Conservation (phyloP, 2,797 vertebrate species). For the Rhodeus uyekii region DNA sequence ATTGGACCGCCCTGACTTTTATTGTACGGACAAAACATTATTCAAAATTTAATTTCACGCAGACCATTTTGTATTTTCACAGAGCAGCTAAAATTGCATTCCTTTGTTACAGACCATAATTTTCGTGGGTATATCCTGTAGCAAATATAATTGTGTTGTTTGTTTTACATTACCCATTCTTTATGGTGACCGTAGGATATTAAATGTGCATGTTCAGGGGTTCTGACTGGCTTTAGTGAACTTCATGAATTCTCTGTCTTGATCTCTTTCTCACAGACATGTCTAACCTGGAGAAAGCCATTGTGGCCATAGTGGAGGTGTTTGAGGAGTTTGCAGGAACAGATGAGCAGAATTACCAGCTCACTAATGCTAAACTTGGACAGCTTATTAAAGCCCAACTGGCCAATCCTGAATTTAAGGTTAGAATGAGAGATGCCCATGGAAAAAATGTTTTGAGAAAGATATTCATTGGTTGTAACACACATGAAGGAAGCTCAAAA, state of each 20-base stretch:
- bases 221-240: not conserved
- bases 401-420: slow-evolving; percentile 64
- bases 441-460: not conserved
- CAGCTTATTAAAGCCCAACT: slow-evolving; percentile 66
- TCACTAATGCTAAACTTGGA: slow-evolving; percentile 66
- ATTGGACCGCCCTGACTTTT: not conserved
- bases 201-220: not conserved
- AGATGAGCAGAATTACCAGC: slow-evolving; percentile 61
- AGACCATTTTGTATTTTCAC: not conserved
- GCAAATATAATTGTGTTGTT: not conserved
- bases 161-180: not conserved
- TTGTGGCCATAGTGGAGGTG: slow-evolving; percentile 69
- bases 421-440: slow-evolving; percentile 47
- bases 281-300: slow-evolving; percentile 70
- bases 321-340: slow-evolving; percentile 68
- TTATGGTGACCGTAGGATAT: not conserved
- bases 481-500: not conserved
- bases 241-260: not conserved
- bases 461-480: not conserved
- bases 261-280: slow-evolving; percentile 55
- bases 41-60: not conserved
- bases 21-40: not conserved
- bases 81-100: not conserved
- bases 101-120: not conserved
- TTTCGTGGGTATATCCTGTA: not conserved